Evolutionary conservation across 2,888 invertebrate genomes (phyloP).

Genomic region (Pandemis cinnamomeana): DNA sequence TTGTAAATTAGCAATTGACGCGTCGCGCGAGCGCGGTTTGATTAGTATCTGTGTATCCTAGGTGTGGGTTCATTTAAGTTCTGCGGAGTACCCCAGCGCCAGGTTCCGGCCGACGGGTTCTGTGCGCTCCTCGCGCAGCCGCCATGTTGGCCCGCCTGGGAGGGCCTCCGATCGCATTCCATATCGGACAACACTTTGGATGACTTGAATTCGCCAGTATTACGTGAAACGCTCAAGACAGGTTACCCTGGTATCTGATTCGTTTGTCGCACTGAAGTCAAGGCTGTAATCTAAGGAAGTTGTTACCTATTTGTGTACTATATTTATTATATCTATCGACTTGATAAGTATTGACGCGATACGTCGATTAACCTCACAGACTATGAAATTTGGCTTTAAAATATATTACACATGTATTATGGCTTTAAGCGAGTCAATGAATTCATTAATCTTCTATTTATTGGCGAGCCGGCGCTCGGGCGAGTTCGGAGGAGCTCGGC

Average conservation of each 20-base stretch:
- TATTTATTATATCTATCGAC: slow-evolving; percentile 78
- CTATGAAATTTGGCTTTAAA: slow-evolving; percentile 85
- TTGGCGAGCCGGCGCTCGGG: slow-evolving; percentile 48
- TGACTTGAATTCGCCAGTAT: slow-evolving; percentile 20
- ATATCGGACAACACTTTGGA: slow-evolving; percentile 10
- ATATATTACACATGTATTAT: slow-evolving; percentile 79
- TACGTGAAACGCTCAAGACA: slow-evolving; percentile 24
- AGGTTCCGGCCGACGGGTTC: slow-evolving; percentile 26
- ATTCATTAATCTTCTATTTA: slow-evolving; percentile 77
- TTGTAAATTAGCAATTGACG: slow-evolving; percentile 76
- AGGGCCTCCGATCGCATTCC: slow-evolving; percentile 5
- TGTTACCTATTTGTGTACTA: slow-evolving; percentile 81
- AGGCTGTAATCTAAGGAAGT: slow-evolving; percentile 78
- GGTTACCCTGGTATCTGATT: slow-evolving; percentile 49
- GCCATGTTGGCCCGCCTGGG: slow-evolving; percentile 15
- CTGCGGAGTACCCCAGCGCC: slow-evolving; percentile 15
- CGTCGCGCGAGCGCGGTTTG: slow-evolving; percentile 54
- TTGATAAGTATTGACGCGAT: slow-evolving; percentile 73
- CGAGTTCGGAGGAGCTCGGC: slow-evolving; percentile 1
- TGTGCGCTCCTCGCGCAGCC: background rate
- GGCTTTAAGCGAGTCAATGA: slow-evolving; percentile 81
- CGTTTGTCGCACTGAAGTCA: slow-evolving; percentile 53
- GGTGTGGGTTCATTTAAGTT: slow-evolving; percentile 48
- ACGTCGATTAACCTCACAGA: slow-evolving; percentile 83
- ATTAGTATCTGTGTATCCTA: slow-evolving; percentile 65